Base-by-base conservation (phyloP, 2,113 vertebrate species). In the Sula dactylatra region DNA sequence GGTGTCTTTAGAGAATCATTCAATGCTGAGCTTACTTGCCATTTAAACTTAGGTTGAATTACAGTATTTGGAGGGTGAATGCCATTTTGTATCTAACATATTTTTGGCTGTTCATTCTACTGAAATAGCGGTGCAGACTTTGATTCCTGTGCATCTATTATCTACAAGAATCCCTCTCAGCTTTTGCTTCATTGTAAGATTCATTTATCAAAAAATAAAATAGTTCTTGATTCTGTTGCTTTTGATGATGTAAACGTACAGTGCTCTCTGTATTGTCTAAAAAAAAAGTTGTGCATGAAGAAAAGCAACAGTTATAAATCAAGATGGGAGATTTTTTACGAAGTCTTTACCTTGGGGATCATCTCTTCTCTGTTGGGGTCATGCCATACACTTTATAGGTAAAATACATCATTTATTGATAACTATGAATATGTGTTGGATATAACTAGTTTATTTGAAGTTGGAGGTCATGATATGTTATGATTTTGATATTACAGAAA, bases 1-100 rank as follows among this genome's bases (percentile, higher is more conserved):
- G 36, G 29, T 85, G 55, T 71, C 59, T 58, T 85, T 90, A 45
- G 72, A 86, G 59, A 58, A 52, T 79, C 91, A 40, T 89, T 94
- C 54, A 89, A 31, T 82, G n/a, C 56, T 70, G 80, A 93, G 34
- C 69, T 94, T 91, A 71, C 91, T 94, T 96, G 86, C 83, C 52
- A 8, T 92, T 92, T 97, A 86, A 94, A 82, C 31, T 65, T 87
- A 34, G 0, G 34, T 50, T 82, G 86, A 71, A 67, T 94, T 90
- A 61, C 9, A 29, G 29, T 50, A 59, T 80, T 83, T 81, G 70
- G 67, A 95, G 59, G 38, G 42, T 65, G 54, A 85, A 77, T 80
- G 47, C 25, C 9, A 29, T 86, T 93, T 85, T 74, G 55, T n/a
- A 47, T 89, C 45, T 54, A 49, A 38, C 59, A 2, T 25, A 29